These are phyloP conservation scores for Catharus fuscescens DNA, from an alignment of 2,113 vertebrate genomes.

Conservation along the genomic window DNA sequence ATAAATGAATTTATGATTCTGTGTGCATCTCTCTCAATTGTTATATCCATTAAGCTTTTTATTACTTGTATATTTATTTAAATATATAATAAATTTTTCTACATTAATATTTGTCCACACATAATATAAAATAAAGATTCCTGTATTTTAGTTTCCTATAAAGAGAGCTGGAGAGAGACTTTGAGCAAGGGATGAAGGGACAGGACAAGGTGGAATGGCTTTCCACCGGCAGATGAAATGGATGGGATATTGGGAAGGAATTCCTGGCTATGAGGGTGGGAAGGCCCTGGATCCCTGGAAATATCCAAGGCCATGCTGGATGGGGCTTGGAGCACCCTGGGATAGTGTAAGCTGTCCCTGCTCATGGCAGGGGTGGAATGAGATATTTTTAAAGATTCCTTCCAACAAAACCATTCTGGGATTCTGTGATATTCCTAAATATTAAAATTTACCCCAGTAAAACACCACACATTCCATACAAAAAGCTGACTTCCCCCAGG, in stretches of 20 bases:
- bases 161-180: not conserved
- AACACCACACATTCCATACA: not conserved
- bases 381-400: not conserved
- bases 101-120: not conserved
- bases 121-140: not conserved
- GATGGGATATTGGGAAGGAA: not conserved
- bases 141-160: too few species aligned
- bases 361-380: rapidly evolving
- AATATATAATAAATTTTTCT: not conserved
- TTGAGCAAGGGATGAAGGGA: not conserved
- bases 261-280: rapidly evolving
- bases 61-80: not conserved
- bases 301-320: not conserved
- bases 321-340: too few species aligned
- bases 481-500: not conserved
- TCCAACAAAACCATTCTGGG: not conserved
- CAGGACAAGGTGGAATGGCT: not conserved
- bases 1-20: not conserved
- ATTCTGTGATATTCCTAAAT: not conserved
- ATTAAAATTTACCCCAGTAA: not conserved
- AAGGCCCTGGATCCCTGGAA: rapidly evolving
- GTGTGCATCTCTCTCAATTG: rapidly evolving
- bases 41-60: not conserved
- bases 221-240: not conserved
- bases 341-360: not conserved